phyloP scores from a whole-genome alignment of 2,113 vertebrate species.

The Megaceryle torquata region DNA sequence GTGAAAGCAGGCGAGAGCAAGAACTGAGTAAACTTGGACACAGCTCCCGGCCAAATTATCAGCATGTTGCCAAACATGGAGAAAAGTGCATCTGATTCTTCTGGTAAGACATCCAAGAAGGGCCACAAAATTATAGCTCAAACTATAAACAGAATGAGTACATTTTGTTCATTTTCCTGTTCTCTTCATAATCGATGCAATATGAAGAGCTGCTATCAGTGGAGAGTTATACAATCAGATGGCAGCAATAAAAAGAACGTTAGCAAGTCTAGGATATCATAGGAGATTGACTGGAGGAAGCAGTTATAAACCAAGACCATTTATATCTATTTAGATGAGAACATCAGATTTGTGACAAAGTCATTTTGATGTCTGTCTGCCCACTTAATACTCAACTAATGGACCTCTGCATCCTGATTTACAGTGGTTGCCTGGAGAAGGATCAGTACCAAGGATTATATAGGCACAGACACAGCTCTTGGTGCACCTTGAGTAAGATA shows the following conservation, averaged over 20 bases:
- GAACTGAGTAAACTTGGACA: conserved; percentile 43
- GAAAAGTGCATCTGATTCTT: conserved; percentile 58
- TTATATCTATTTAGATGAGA: conserved; percentile 17
- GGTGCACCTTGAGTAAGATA: not conserved
- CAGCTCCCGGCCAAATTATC: conserved; percentile 41
- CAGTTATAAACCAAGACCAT: conserved; percentile 4
- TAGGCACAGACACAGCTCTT: not conserved
- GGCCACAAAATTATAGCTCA: conserved; percentile 67
- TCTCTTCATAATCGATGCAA: conserved; percentile 61
- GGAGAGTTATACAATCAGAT: conserved; percentile 64
- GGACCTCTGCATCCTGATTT: conserved; percentile 29
- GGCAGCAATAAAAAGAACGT: conserved; percentile 62
- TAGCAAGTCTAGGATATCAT: conserved; percentile 46
- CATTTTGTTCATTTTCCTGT: conserved; percentile 68
- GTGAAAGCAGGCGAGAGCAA: not conserved
- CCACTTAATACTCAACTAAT: conserved; percentile 1
- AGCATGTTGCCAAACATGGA: conserved; percentile 46
- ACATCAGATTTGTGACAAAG: conserved; percentile 12
- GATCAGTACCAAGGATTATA: not conserved
- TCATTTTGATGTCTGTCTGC: not conserved
- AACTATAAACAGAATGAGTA: conserved; percentile 67
- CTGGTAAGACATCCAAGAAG: conserved; percentile 55
- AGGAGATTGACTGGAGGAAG: conserved; percentile 34
- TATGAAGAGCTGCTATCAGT: conserved; percentile 61
- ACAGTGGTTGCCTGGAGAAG: conserved; percentile 1